Percentiles rank a stretch among this genome's conserved stretches.
These are phyloP conservation scores for Aspidiotus destructor DNA, from an alignment of 2,888 invertebrate species.

Conservation along the genomic window DNA sequence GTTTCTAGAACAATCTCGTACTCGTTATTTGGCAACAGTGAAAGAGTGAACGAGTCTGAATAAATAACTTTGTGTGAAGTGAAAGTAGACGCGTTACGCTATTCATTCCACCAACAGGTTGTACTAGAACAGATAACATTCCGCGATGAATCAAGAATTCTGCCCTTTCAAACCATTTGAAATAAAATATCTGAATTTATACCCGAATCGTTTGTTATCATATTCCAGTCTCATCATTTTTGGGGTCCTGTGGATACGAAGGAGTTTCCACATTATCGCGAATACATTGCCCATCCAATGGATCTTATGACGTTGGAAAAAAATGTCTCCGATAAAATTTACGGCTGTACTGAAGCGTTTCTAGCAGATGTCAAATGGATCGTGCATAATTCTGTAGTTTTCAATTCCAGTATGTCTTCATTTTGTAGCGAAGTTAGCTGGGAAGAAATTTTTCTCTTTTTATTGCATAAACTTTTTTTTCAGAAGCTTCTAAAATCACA, in stretches of 20 bases:
- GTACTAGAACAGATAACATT: not conserved
- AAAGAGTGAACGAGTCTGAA: not conserved
- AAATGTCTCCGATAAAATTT: slow-evolving; percentile 63
- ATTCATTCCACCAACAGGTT: slow-evolving; percentile 1
- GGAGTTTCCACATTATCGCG: slow-evolving; percentile 65
- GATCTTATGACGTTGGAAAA: slow-evolving; percentile 64
- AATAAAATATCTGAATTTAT: not conserved
- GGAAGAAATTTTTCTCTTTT: not conserved
- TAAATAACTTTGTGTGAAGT: not conserved
- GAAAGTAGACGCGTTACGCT: not conserved
- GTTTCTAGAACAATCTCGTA: not conserved
- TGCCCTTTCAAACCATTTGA: not conserved
- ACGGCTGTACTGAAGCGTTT: slow-evolving; percentile 82
- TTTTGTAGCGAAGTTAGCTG: not conserved
- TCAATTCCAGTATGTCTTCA: slow-evolving; percentile 66
- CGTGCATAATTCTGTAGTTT: slow-evolving; percentile 82
- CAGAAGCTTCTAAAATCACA: slow-evolving; percentile 20
- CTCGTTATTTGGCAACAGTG: not conserved
- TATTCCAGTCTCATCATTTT: slow-evolving; percentile 57
- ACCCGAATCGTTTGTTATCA: not conserved
- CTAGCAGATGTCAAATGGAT: slow-evolving; percentile 88
- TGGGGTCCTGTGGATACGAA: slow-evolving; percentile 60
- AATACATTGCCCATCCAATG: slow-evolving; percentile 80
- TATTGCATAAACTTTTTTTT: not conserved
- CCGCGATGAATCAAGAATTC: not conserved